Conservation (phyloP, 2,888 invertebrate species). For the Falcaria lacertinaria region DNA sequence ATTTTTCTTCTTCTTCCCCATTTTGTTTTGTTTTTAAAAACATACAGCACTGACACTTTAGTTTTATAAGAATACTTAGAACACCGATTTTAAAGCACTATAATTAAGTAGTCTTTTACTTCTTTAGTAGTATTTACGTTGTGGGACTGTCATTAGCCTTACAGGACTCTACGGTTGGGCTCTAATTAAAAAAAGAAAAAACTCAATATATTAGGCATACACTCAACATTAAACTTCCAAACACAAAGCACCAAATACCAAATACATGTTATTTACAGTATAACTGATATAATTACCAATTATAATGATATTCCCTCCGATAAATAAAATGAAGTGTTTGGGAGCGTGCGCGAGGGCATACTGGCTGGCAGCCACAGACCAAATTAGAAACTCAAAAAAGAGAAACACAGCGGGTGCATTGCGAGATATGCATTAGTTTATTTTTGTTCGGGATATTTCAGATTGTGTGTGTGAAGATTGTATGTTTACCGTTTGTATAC, state of each 20-base stretch:
- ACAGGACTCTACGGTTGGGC: conserved; percentile 60
- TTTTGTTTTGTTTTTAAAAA: conserved; percentile 34
- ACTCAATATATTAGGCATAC: conserved; percentile 16
- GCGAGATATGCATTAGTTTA: conserved; percentile 70
- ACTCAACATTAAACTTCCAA: not conserved
- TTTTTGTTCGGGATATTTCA: conserved; percentile 41
- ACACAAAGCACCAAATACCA: not conserved
- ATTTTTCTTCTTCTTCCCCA: conserved; percentile 75
- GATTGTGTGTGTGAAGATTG: not conserved
- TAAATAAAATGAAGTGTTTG: conserved; percentile 47
- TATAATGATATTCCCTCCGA: conserved; percentile 1
- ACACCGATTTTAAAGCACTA: conserved; percentile 36
- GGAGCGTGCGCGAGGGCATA: conserved; percentile 57
- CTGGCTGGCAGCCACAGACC: conserved; percentile 73
- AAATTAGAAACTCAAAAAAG: conserved; percentile 68
- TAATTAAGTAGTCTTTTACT: not conserved
- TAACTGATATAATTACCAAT: conserved; percentile 36
- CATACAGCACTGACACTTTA: conserved; percentile 46
- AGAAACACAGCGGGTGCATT: conserved; percentile 66
- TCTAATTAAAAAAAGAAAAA: conserved; percentile 38
- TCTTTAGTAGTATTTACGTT: not conserved
- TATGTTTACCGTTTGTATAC: not conserved
- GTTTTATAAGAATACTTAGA: conserved; percentile 27
- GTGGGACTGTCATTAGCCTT: conserved; percentile 43
- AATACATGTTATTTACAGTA: not conserved